Evolutionary conservation across 1,140 invertebrate species (phyloP).

Genomic region (Littorina saxatilis): DNA sequence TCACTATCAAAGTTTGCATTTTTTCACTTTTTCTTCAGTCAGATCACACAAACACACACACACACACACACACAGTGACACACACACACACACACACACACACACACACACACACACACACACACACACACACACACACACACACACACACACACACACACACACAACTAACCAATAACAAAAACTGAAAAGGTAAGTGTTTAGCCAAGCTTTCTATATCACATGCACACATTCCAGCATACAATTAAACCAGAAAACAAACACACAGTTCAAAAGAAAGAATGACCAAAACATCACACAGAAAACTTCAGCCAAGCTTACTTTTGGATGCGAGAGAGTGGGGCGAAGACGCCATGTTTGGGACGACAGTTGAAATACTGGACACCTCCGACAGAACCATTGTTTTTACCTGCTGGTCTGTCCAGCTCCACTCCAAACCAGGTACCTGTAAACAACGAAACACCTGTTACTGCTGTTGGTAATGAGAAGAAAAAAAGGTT

Average conservation of each 20-base stretch:
- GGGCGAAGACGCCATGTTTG: slow-evolving; percentile 77
- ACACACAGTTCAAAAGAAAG: neutral
- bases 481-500: too few species aligned
- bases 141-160: too few species aligned
- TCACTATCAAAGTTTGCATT: too few species aligned
- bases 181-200: neutral
- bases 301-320: slow-evolving; percentile 66
- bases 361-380: slow-evolving; percentile 75
- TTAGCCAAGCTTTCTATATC: neutral
- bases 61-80: neutral
- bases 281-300: too few species aligned
- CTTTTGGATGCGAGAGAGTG: slow-evolving; percentile 75
- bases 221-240: slow-evolving; percentile 19
- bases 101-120: neutral
- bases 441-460: slow-evolving; percentile 82
- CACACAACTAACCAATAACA: too few species aligned
- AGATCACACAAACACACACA: neutral
- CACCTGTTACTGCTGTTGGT: too few species aligned
- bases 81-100: neutral
- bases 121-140: too few species aligned
- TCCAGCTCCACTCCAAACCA: slow-evolving; percentile 98
- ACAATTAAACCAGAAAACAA: neutral
- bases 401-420: slow-evolving; percentile 97
- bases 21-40: too few species aligned
- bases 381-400: slow-evolving; percentile 92